phyloP scores from a whole-genome alignment of 1,140 invertebrate genomes.

The Euschistus heros region DNA sequence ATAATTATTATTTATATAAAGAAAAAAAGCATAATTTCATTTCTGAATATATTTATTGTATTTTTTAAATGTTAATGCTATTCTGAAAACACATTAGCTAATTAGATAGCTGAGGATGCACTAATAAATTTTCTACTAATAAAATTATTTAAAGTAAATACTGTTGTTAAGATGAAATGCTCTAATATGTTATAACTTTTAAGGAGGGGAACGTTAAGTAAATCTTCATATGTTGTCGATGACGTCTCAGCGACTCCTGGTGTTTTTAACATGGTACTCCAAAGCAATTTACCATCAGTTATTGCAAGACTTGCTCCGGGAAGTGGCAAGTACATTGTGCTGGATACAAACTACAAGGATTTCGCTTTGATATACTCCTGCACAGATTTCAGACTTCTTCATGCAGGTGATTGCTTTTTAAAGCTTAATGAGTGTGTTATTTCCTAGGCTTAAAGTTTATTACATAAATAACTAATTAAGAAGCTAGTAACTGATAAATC shows the following conservation, averaged over 20 bases:
- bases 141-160: not conserved
- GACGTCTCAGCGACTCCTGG: constrained; percentile 10
- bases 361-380: constrained; percentile 62
- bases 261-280: constrained; percentile 23
- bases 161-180: constrained; percentile 7
- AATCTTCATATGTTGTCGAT: constrained; percentile 8
- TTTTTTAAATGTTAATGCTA: too few species aligned
- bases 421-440: not conserved
- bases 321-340: constrained; percentile 52
- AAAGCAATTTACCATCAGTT: constrained; percentile 47
- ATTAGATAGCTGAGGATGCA: too few species aligned
- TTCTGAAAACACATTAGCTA: too few species aligned
- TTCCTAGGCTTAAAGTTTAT: too few species aligned
- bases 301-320: constrained; percentile 52
- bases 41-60: too few species aligned
- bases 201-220: constrained; percentile 22
- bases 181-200: constrained; percentile 5
- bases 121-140: not conserved
- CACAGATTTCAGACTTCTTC: constrained; percentile 45
- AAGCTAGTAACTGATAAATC: too few species aligned
- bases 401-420: constrained; percentile 40
- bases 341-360: constrained; percentile 57
- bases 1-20: too few species aligned
- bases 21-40: too few species aligned
- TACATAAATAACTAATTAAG: too few species aligned